These are phyloP conservation scores for Drosophila hawaiiensis DNA, from an alignment of 2,888 invertebrate species.

Conservation along the genomic window DNA sequence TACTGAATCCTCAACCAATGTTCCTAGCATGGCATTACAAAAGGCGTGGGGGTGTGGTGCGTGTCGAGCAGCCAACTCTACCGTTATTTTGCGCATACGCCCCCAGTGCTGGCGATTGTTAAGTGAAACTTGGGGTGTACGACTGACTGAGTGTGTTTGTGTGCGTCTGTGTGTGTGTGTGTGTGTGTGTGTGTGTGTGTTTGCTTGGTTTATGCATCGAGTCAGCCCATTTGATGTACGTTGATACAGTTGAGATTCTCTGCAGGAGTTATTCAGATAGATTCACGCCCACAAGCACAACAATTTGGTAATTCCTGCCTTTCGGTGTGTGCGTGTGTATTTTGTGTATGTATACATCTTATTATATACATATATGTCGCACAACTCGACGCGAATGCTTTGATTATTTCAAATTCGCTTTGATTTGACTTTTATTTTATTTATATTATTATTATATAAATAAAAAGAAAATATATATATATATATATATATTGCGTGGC, in stretches of 20 bases:
- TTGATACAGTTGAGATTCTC: slow-evolving; percentile 7
- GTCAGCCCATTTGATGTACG: slow-evolving; percentile 47
- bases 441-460: not conserved
- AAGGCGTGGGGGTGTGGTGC: not conserved
- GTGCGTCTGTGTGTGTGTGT: not conserved
- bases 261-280: slow-evolving; percentile 8
- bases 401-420: slow-evolving; percentile 59
- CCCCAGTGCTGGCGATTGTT: slow-evolving; percentile 12
- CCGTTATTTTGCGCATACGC: slow-evolving; percentile 34
- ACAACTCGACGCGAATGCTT: slow-evolving; percentile 44
- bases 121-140: not conserved
- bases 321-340: not conserved
- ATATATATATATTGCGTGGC: slow-evolving; percentile 2
- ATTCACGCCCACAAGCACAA: slow-evolving; percentile 19
- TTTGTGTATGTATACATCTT: slow-evolving; percentile 1
- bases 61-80: not conserved
- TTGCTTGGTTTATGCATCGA: slow-evolving; percentile 24
- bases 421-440: slow-evolving; percentile 35
- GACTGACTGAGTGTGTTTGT: not conserved
- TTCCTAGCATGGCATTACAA: not conserved
- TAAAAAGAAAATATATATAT: too few species aligned
- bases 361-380: slow-evolving; percentile 9
- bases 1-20: not conserved
- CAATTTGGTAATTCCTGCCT: slow-evolving; percentile 6
- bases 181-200: not conserved